phyloP scores from a whole-genome alignment of 2,113 vertebrate genomes.

The Pomatostomus ruficeps region DNA sequence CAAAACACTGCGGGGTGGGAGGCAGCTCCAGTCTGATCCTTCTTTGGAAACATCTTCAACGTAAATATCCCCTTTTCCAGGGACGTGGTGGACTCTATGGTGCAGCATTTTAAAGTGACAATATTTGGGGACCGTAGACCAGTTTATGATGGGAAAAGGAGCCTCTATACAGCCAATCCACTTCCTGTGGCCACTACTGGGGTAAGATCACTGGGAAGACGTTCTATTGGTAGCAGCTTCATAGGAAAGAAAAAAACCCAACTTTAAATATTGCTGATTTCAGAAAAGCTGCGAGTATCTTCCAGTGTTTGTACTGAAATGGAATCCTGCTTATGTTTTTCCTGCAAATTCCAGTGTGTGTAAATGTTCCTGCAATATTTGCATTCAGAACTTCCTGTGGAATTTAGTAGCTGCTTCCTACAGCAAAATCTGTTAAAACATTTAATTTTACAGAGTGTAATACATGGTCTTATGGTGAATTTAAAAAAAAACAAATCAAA shows the following conservation, averaged over 20 bases:
- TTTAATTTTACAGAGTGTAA: not conserved
- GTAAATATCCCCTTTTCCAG: conserved; percentile 66
- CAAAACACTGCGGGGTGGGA: not conserved
- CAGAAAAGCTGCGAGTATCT: not conserved
- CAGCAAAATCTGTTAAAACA: not conserved
- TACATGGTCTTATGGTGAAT: not conserved
- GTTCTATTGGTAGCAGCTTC: not conserved
- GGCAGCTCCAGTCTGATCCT: not conserved
- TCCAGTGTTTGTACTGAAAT: not conserved
- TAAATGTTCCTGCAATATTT: not conserved
- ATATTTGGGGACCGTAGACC: conserved; percentile 96
- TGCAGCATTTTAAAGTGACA: conserved; percentile 98
- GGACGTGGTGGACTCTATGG: conserved; percentile 99
- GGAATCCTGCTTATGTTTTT: not conserved
- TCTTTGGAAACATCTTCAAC: not conserved
- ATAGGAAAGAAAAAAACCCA: not conserved
- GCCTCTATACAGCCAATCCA: conserved; percentile 93
- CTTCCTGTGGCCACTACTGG: conserved; percentile 93
- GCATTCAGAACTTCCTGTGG: not conserved
- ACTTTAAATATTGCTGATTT: not conserved
- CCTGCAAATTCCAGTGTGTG: not conserved
- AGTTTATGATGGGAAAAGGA: conserved; percentile 97
- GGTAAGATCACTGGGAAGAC: conserved; percentile 71
- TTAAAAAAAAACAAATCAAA: not conserved
- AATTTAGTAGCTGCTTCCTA: not conserved